Percentiles rank a stretch among this genome's conserved stretches.
phyloP scores from a whole-genome alignment of 2,797 vertebrate genomes.

The Threskiornis aethiopicus region DNA sequence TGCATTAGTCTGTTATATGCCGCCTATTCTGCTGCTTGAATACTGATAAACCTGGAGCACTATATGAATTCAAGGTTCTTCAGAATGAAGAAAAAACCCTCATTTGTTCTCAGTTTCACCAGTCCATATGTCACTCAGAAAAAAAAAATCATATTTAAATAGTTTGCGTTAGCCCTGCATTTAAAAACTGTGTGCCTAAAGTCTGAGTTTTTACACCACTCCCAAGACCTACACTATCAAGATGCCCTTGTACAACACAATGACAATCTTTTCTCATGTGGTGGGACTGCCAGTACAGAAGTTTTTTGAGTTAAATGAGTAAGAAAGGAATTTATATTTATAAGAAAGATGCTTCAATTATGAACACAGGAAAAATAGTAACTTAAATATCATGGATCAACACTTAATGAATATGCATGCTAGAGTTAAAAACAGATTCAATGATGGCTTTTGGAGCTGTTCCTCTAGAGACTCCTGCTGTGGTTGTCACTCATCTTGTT shows the following conservation, averaged over 20 bases:
- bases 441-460: neutral
- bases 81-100: neutral
- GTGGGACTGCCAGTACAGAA: neutral
- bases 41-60: neutral
- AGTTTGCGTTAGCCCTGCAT: neutral
- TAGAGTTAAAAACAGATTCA: neutral
- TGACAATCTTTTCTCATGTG: neutral
- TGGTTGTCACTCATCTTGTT: neutral
- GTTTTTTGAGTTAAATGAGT: neutral
- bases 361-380: neutral
- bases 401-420: neutral
- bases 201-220: neutral
- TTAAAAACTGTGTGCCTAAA: neutral
- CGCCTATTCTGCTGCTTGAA: neutral
- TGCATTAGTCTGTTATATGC: neutral
- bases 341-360: neutral
- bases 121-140: neutral
- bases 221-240: neutral
- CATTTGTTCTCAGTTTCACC: neutral
- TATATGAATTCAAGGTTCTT: neutral
- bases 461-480: neutral
- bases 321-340: neutral
- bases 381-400: neutral
- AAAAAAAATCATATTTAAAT: neutral
- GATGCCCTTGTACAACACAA: neutral